phyloP scores from a whole-genome alignment of 1,140 invertebrate genomes.

The Micrasema minimum region DNA sequence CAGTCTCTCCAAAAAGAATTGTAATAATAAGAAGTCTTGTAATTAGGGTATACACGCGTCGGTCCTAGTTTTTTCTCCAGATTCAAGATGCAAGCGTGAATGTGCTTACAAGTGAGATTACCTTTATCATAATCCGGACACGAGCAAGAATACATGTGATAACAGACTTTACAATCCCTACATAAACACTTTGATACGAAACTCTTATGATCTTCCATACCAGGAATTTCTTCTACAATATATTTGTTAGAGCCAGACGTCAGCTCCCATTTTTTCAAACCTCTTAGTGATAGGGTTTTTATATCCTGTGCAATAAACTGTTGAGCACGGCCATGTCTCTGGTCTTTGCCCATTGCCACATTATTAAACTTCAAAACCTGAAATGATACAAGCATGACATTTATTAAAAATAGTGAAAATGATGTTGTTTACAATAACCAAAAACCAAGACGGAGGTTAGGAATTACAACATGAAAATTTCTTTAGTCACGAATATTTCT shows the following conservation, averaged over 20 bases:
- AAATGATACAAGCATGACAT: too few species aligned
- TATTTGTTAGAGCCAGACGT: slow-evolving; percentile 1
- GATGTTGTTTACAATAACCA: too few species aligned
- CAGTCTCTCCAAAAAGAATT: too few species aligned
- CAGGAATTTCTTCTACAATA: background rate
- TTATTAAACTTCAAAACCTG: too few species aligned
- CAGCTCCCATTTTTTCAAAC: slow-evolving; percentile 1
- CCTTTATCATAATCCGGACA: slow-evolving; percentile 5
- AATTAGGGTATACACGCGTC: too few species aligned
- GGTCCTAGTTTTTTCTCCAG: background rate
- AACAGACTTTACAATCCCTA: slow-evolving; percentile 6
- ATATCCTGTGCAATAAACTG: background rate
- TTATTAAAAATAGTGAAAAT: too few species aligned
- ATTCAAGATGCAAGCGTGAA: slow-evolving; percentile 4
- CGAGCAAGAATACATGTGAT: background rate
- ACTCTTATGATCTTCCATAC: background rate
- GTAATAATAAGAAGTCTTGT: too few species aligned
- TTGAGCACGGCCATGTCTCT: background rate
- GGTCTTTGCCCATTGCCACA: background rate
- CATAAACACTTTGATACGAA: background rate
- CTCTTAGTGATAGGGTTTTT: background rate
- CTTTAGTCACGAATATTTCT: too few species aligned
- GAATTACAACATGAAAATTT: too few species aligned
- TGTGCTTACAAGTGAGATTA: background rate
- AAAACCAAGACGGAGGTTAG: too few species aligned